Evolutionary conservation across 2,888 invertebrate genomes (phyloP).

Genomic region (Phortica okadai): DNA sequence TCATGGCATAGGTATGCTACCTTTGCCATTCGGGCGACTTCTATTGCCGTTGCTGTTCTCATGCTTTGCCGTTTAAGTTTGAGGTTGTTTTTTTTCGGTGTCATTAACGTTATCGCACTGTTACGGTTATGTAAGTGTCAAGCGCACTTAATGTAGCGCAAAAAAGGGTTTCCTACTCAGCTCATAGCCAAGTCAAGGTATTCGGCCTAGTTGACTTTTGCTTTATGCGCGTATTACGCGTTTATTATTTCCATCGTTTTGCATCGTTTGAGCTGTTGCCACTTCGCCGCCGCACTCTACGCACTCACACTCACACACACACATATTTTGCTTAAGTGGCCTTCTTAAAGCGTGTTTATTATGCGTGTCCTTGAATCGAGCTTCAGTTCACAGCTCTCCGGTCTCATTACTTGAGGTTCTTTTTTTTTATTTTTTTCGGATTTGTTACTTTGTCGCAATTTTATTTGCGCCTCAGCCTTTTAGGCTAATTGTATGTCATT

Average conservation of each 20-base stretch:
- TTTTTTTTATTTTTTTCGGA: background rate
- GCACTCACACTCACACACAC: background rate
- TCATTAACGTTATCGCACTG: slow-evolving; percentile 71
- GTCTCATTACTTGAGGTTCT: background rate
- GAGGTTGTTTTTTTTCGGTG: slow-evolving; percentile 50
- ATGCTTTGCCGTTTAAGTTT: slow-evolving; percentile 19
- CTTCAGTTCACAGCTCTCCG: background rate
- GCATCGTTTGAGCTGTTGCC: background rate
- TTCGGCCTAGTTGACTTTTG: slow-evolving; percentile 55
- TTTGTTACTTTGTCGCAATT: background rate
- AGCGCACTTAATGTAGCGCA: slow-evolving; percentile 57
- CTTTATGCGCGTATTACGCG: slow-evolving; percentile 54
- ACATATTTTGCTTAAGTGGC: background rate
- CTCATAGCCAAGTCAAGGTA: background rate
- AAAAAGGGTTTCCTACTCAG: slow-evolving; percentile 18
- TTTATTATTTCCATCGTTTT: slow-evolving; percentile 18
- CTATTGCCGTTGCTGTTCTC: background rate
- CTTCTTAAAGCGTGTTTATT: slow-evolving; percentile 26
- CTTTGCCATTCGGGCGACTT: background rate
- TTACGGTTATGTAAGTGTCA: slow-evolving; percentile 73
- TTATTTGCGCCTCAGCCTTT: slow-evolving; percentile 1
- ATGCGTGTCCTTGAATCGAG: slow-evolving; percentile 20
- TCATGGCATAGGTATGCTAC: background rate
- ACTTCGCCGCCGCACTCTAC: background rate
- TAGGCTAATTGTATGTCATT: slow-evolving; percentile 17